Conservation (phyloP, 2,113 vertebrate genomes). For the Cyrtonyx montezumae region DNA sequence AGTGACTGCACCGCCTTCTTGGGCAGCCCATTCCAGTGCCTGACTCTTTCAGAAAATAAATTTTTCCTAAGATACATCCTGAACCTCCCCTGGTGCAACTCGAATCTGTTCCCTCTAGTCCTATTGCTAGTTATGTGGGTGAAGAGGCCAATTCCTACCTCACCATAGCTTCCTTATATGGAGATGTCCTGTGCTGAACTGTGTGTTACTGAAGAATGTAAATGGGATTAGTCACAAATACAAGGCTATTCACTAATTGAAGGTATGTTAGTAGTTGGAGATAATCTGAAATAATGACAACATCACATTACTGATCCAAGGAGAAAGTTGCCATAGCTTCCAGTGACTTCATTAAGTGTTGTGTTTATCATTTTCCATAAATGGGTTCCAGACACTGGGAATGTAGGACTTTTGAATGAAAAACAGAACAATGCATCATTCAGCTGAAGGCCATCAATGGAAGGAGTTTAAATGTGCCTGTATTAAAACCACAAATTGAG, state of each 20-base stretch:
- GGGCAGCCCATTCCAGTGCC: too few relatives aligned
- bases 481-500: neutral
- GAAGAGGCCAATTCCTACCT: too few relatives aligned
- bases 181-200: neutral
- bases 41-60: too few relatives aligned
- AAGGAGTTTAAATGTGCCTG: neutral
- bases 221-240: neutral
- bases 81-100: too few relatives aligned
- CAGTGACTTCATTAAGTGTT: neutral
- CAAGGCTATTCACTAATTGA: neutral
- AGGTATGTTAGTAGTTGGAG: neutral
- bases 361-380: neutral
- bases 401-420: neutral
- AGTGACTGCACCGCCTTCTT: too few relatives aligned
- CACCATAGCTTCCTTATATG: neutral
- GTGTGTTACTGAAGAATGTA: neutral
- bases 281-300: neutral
- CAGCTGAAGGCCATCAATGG: neutral
- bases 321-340: neutral
- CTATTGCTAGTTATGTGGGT: too few relatives aligned
- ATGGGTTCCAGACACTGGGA: neutral
- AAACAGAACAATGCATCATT: neutral
- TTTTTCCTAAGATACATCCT: too few relatives aligned
- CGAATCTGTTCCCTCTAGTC: too few relatives aligned
- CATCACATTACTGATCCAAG: neutral